Conservation (phyloP, 2,888 invertebrate species). For the Malthinus flaveolus region DNA sequence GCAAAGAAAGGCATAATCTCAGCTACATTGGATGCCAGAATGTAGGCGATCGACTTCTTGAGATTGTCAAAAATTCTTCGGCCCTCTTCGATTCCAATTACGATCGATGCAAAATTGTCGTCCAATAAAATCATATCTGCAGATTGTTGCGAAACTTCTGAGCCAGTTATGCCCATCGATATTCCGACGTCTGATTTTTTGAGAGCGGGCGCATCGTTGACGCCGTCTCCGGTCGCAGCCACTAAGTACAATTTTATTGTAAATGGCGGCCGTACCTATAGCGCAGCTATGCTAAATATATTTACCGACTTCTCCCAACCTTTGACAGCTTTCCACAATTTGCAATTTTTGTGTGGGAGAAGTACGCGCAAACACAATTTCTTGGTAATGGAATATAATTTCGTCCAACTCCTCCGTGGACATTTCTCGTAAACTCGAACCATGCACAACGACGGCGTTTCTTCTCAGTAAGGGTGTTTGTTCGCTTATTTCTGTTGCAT, state of each 20-base stretch:
- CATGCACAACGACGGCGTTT: slow-evolving; percentile 61
- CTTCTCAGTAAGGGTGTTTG: slow-evolving; percentile 36
- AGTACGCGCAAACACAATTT: slow-evolving; percentile 67
- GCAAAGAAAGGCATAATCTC: slow-evolving; percentile 78
- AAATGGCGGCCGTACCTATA: background rate
- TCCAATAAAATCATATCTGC: slow-evolving; percentile 86
- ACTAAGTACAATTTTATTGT: too few species aligned
- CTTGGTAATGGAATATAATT: slow-evolving; percentile 60
- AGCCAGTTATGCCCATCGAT: slow-evolving; percentile 76
- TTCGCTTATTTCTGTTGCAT: slow-evolving; percentile 43
- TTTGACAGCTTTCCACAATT: slow-evolving; percentile 81
- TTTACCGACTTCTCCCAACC: slow-evolving; percentile 73
- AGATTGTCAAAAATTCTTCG: slow-evolving; percentile 80
- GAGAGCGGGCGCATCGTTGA: slow-evolving; percentile 84
- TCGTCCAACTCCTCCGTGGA: slow-evolving; percentile 56
- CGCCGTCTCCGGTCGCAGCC: slow-evolving; percentile 87
- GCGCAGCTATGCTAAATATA: background rate
- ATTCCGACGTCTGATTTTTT: slow-evolving; percentile 79
- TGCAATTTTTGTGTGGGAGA: slow-evolving; percentile 61
- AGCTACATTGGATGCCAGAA: slow-evolving; percentile 77
- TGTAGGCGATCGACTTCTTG: slow-evolving; percentile 81
- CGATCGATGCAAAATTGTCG: slow-evolving; percentile 85
- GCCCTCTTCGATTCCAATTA: slow-evolving; percentile 81
- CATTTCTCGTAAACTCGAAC: slow-evolving; percentile 56
- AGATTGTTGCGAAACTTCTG: slow-evolving; percentile 80